Evolutionary conservation across 2,113 vertebrate genomes (phyloP).

Genomic region (Perca fluviatilis): DNA sequence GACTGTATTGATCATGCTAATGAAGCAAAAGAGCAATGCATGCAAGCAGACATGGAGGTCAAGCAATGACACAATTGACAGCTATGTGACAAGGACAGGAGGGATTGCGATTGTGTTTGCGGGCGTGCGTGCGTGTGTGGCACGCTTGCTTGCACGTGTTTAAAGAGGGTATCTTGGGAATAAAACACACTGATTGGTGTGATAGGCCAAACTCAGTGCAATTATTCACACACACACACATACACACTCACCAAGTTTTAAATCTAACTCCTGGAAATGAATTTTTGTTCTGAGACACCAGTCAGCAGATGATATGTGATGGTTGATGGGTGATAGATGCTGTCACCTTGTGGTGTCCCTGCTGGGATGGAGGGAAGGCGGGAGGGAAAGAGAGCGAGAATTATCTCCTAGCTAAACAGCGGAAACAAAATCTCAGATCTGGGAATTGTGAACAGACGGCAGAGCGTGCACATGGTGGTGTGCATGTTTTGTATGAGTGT

Average conservation of each 20-base stretch:
- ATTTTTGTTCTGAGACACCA: conserved; percentile 61
- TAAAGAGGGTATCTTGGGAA: conserved; percentile 2
- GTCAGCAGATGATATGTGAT: conserved; percentile 67
- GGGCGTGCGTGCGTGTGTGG: conserved; percentile 1
- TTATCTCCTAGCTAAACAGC: conserved; percentile 62
- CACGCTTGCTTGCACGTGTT: background rate
- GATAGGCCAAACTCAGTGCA: conserved; percentile 1
- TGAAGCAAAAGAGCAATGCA: conserved; percentile 69
- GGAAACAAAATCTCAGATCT: conserved; percentile 74
- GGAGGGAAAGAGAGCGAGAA: conserved; percentile 45
- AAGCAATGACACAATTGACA: conserved; percentile 68
- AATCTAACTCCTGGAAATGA: conserved; percentile 32
- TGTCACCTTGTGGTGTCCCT: conserved; percentile 77
- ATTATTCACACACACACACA: conserved; percentile 13
- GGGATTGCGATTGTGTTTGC: conserved; percentile 11
- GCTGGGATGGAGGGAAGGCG: conserved; percentile 43
- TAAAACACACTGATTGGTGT: conserved; percentile 24
- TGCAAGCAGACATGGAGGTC: conserved; percentile 67
- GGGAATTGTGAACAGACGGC: conserved; percentile 81
- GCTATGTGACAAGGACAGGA: conserved; percentile 63
- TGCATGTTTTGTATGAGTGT: conserved; percentile 54
- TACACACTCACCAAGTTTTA: conserved; percentile 4
- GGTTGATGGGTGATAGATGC: conserved; percentile 74
- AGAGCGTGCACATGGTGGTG: conserved; percentile 44
- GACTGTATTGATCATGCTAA: conserved; percentile 76